Evolutionary conservation across 2,113 vertebrate species (phyloP).

Genomic region (Cryptoleucopteryx plumbea): DNA sequence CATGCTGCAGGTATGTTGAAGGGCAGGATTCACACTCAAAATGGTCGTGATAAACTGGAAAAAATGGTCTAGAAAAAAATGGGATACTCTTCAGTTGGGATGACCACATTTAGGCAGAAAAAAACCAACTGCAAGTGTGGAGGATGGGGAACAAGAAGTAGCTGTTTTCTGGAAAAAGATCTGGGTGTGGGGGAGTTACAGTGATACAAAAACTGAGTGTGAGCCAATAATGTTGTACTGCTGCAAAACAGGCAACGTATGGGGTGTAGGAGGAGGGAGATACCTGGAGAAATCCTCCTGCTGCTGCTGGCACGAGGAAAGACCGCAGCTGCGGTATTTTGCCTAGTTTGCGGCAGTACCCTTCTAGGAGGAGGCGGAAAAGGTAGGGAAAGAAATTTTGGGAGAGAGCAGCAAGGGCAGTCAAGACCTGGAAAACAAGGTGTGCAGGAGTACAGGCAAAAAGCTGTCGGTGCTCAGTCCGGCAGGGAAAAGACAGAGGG

Average conservation of each 20-base stretch:
- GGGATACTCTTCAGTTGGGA: background rate
- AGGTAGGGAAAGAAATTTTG: background rate
- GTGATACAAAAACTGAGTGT: background rate
- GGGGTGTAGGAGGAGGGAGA: constrained; percentile 2
- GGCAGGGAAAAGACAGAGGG: background rate
- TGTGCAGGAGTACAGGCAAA: background rate
- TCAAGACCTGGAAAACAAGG: background rate
- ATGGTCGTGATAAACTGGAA: background rate
- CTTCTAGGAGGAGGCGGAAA: background rate
- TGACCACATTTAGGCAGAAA: background rate
- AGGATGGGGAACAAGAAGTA: background rate
- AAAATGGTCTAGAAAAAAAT: background rate
- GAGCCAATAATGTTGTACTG: background rate
- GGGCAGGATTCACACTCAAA: background rate
- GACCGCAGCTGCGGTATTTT: background rate
- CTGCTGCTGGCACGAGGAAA: constrained; percentile 3
- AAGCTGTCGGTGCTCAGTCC: background rate
- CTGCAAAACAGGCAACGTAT: background rate
- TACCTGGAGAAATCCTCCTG: constrained; percentile 37
- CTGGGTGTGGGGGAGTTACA: background rate
- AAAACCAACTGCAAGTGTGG: background rate
- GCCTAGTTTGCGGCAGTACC: background rate
- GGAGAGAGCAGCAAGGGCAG: background rate
- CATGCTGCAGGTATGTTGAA: background rate
- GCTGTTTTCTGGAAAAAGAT: background rate